phyloP scores from a whole-genome alignment of 2,113 vertebrate species.

The Brachypteracias leptosomus region DNA sequence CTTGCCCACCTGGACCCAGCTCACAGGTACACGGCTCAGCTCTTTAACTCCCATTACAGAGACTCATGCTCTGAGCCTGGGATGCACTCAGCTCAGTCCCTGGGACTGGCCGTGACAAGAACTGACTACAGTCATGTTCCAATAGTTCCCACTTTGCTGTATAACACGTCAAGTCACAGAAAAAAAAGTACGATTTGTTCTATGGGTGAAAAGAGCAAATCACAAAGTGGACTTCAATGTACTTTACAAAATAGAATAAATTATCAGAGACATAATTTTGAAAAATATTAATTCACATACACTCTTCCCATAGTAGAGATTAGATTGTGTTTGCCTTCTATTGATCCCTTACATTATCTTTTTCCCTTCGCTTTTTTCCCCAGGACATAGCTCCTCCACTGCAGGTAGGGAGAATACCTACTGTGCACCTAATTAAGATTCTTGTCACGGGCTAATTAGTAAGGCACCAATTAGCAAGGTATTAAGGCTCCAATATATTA shows the following conservation, averaged over 20 bases:
- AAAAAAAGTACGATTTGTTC: background rate
- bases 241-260: background rate
- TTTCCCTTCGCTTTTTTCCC: background rate
- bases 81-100: background rate
- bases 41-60: background rate
- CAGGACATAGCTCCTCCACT: background rate
- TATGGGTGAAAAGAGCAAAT: background rate
- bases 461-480: slow-evolving; percentile 27
- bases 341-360: background rate
- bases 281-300: background rate
- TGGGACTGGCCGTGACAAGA: background rate
- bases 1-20: background rate
- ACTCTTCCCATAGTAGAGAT: background rate
- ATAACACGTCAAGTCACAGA: background rate
- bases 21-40: background rate
- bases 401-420: background rate
- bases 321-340: background rate
- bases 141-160: background rate
- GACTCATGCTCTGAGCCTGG: background rate
- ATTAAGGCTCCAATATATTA: slow-evolving; percentile 20
- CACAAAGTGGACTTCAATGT: background rate
- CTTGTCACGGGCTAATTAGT: slow-evolving; percentile 45
- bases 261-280: background rate
- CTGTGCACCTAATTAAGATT: slow-evolving; percentile 41
- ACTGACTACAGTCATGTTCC: background rate